Percentiles rank a stretch among this genome's conserved stretches.
Evolutionary conservation across 2,888 invertebrate genomes (phyloP).

Genomic region (Mythimna loreyi): DNA sequence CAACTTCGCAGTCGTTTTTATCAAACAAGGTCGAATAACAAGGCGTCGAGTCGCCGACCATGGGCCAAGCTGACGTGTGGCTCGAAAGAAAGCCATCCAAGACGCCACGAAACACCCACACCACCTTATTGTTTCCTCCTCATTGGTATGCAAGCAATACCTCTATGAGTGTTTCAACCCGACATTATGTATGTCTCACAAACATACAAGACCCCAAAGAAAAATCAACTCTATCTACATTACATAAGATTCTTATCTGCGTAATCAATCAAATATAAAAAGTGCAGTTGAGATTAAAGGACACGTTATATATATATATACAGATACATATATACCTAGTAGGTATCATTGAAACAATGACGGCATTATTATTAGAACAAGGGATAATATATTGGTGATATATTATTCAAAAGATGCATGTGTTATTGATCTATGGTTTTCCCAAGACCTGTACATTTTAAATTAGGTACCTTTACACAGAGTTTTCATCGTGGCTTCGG

Average conservation of each 20-base stretch:
- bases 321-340: neutral
- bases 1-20: constrained; percentile 41
- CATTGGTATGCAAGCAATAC: constrained; percentile 77
- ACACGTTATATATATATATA: constrained; percentile 1
- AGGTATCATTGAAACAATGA: constrained; percentile 11
- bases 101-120: constrained; percentile 66
- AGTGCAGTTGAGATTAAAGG: constrained; percentile 39
- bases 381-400: constrained; percentile 15
- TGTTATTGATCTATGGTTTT: constrained; percentile 45
- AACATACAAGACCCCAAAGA: constrained; percentile 17
- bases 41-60: constrained; percentile 5
- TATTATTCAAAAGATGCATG: constrained; percentile 46
- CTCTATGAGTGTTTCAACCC: constrained; percentile 64
- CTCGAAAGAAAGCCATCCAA: constrained; percentile 65
- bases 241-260: constrained; percentile 22
- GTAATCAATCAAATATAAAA: constrained; percentile 14
- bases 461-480: constrained; percentile 10
- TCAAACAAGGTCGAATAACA: constrained; percentile 45
- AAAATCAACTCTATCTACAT: constrained; percentile 37
- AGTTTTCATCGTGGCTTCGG: constrained; percentile 18
- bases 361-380: constrained; percentile 4
- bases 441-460: constrained; percentile 33
- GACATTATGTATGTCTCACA: constrained; percentile 49
- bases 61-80: constrained; percentile 12
- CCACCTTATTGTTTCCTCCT: constrained; percentile 68